These are phyloP conservation scores for Dioctria linearis DNA, from an alignment of 2,888 invertebrate species.

Conservation along the genomic window DNA sequence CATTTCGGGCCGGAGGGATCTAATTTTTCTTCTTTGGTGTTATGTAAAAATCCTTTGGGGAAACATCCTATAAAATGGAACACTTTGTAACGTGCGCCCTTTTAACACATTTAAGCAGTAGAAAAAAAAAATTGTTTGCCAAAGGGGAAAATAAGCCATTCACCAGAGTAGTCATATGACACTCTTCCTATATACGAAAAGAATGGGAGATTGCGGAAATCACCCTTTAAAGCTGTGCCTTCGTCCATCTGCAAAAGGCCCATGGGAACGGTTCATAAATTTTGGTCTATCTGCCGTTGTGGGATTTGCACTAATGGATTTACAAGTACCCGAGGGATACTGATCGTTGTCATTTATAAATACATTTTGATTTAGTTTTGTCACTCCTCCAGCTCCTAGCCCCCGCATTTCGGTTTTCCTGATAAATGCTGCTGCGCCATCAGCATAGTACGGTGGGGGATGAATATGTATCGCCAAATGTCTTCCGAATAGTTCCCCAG, in stretches of 20 bases:
- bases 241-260: slow-evolving; percentile 29
- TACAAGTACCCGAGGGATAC: slow-evolving; percentile 52
- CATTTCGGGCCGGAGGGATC: slow-evolving; percentile 17
- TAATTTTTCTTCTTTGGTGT: slow-evolving; percentile 25
- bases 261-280: slow-evolving; percentile 48
- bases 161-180: background rate
- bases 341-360: slow-evolving; percentile 54
- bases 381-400: background rate
- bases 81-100: slow-evolving; percentile 40
- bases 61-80: slow-evolving; percentile 22
- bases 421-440: slow-evolving; percentile 20
- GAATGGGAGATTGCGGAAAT: background rate
- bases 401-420: background rate
- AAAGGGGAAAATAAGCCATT: background rate
- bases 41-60: slow-evolving; percentile 44
- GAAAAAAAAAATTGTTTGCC: background rate
- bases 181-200: background rate
- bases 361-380: slow-evolving; percentile 55
- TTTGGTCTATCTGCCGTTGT: slow-evolving; percentile 45
- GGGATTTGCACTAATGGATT: slow-evolving; percentile 56
- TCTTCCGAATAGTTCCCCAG: slow-evolving; percentile 34
- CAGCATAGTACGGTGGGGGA: background rate
- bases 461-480: slow-evolving; percentile 28
- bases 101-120: slow-evolving; percentile 10
- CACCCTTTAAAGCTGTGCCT: slow-evolving; percentile 21